Evolutionary conservation across 2,113 vertebrate genomes (phyloP).

Genomic region (Agapornis roseicollis): DNA sequence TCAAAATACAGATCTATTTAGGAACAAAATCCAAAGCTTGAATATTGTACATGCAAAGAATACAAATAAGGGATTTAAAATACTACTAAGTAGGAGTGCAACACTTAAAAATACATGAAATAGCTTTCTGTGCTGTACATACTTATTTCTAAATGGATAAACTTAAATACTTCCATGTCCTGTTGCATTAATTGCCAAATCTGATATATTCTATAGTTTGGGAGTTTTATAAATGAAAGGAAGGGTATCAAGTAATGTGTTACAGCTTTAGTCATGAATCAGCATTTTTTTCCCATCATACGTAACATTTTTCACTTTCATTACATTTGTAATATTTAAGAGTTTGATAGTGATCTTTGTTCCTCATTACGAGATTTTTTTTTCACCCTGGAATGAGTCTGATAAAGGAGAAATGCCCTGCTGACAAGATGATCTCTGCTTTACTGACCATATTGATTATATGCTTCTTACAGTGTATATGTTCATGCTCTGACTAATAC

Average conservation of each 20-base stretch:
- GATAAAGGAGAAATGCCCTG: not conserved
- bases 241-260: not conserved
- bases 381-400: not conserved
- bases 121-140: not conserved
- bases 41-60: not conserved
- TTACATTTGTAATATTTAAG: not conserved
- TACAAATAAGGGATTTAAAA: not conserved
- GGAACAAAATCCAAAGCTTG: not conserved
- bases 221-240: not conserved
- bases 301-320: not conserved
- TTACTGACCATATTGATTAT: not conserved
- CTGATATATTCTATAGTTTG: not conserved
- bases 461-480: not conserved
- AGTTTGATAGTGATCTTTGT: not conserved
- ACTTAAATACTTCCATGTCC: not conserved
- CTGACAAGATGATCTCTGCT: not conserved
- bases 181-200: not conserved
- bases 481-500: not conserved
- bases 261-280: not conserved
- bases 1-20: not conserved
- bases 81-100: not conserved
- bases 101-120: not conserved
- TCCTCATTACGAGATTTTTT: rapidly evolving
- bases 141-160: not conserved
- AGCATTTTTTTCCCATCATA: not conserved